Conservation (phyloP, 2,888 invertebrate genomes). For the Hyles lineata region DNA sequence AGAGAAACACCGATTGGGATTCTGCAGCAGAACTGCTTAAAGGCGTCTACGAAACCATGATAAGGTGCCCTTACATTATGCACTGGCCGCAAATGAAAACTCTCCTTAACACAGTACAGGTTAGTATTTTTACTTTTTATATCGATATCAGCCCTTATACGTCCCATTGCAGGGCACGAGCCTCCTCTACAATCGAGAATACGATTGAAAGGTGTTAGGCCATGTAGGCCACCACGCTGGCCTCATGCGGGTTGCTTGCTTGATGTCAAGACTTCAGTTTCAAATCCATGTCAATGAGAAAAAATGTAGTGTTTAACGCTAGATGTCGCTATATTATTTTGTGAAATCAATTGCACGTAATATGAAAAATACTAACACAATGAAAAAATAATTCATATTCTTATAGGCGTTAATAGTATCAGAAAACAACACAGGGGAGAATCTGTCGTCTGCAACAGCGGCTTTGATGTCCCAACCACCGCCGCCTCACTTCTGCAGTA, state of each 20-base stretch:
- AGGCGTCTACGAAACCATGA: conserved; percentile 97
- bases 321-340: not conserved
- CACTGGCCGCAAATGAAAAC: conserved; percentile 98
- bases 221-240: too few relatives aligned
- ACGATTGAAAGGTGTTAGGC: too few relatives aligned
- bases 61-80: conserved; percentile 97
- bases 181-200: too few relatives aligned
- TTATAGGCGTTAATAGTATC: conserved; percentile 91
- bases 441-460: conserved; percentile 92
- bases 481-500: conserved; percentile 97
- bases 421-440: conserved; percentile 88
- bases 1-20: conserved; percentile 98
- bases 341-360: not conserved
- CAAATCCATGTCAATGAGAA: not conserved
- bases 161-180: too few relatives aligned
- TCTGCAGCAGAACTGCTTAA: conserved; percentile 97
- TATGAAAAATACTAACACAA: not conserved
- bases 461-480: conserved; percentile 96
- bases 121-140: conserved; percentile 58
- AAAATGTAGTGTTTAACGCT: not conserved
- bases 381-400: not conserved
- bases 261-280: not conserved
- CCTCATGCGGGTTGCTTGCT: not conserved
- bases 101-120: conserved; percentile 93
- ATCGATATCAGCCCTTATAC: too few relatives aligned